Percentiles rank a stretch among this genome's conserved stretches.
Conservation (phyloP, 2,888 invertebrate species). For the Apodemia duryi region DNA sequence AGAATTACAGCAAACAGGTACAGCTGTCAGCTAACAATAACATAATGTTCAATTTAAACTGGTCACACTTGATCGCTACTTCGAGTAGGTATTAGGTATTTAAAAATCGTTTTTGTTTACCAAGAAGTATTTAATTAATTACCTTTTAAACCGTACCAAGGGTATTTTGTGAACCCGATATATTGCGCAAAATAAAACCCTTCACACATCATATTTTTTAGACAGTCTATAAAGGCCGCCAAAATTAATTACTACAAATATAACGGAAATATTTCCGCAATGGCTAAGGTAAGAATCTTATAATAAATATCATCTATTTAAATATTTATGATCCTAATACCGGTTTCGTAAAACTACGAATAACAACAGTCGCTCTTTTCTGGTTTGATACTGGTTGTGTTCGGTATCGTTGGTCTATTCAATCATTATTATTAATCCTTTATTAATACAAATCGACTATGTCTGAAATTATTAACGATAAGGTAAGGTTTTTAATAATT, state of each 20-base stretch:
- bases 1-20: too few species aligned
- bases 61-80: not conserved
- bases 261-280: conserved; percentile 82
- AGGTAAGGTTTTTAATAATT: conserved; percentile 34
- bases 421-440: not conserved
- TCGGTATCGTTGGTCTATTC: not conserved
- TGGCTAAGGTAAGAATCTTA: conserved; percentile 80
- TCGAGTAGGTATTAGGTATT: not conserved
- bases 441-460: conserved; percentile 23
- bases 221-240: conserved; percentile 45
- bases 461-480: conserved; percentile 44
- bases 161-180: conserved; percentile 9
- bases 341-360: conserved; percentile 9
- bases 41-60: too few species aligned
- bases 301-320: not conserved
- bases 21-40: too few species aligned
- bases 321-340: conserved; percentile 9
- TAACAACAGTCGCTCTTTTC: not conserved
- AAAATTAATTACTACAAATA: conserved; percentile 85
- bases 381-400: not conserved
- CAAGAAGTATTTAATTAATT: not conserved
- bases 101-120: conserved; percentile 2
- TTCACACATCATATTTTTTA: conserved; percentile 18
- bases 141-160: not conserved
- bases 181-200: not conserved